Base-by-base conservation (phyloP, 2,888 invertebrate genomes). In the Pocota personata region DNA sequence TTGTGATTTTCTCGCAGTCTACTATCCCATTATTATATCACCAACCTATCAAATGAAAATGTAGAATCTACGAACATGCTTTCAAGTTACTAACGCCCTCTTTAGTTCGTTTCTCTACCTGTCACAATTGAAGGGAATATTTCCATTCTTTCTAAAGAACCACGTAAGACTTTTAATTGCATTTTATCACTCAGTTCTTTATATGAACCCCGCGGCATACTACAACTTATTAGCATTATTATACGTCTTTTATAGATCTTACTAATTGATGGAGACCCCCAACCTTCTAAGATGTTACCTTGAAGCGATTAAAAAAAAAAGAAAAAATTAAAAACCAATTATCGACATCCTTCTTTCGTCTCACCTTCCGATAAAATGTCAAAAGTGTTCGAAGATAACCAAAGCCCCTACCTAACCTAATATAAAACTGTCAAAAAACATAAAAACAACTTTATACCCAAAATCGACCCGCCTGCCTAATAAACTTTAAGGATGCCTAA, bases 271-370 rank as follows among this genome's bases (percentile, higher is more conserved):
- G n/a, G 3, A 1, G 2, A 52, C 2, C 3, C 12, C n/a, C 1
- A 3, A 7, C 5, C n/a, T 52, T 19, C 14, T 10, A 3, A 37
- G 3, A 58, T 35, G 24, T 21, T 37, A 48, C 58, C 14, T 24
- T n/a, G n/a, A 30, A 35, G 35, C 27, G 35, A 55, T 55, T 46
- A 30, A 46, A 62, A 46, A 60, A 46, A 21, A 55, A 75, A 24
- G 12, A 12, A 57, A 64, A 12, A 57, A 64, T 66, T 64, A 57
- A 66, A 75, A 75, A 66, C 24, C 57, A 66, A 75, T 75, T 75
- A 75, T 43, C 46, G 46, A 30, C 12, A 40, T 12, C 43, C 32
- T 43, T 37, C 58, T 75, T 46, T 27, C 0, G 32, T 0, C 8
- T 4, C 7, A 66, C 66, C 55, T 75, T 35, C 46, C 21, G 24